phyloP scores from a whole-genome alignment of 2,888 invertebrate genomes.

The Thera obeliscata region DNA sequence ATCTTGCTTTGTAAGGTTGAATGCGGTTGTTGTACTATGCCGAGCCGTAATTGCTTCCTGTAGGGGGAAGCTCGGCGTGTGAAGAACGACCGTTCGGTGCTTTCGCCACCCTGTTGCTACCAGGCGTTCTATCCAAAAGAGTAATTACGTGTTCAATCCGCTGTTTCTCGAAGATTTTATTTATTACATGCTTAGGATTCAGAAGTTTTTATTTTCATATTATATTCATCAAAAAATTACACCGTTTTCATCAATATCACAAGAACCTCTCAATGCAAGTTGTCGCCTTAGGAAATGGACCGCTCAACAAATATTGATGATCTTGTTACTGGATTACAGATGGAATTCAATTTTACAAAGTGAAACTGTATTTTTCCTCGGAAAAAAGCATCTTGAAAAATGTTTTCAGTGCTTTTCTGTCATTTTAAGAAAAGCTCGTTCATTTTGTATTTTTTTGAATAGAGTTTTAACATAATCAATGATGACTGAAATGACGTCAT shows the following conservation, averaged over 20 bases:
- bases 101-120: conserved; percentile 55
- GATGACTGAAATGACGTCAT: not conserved
- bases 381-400: not conserved
- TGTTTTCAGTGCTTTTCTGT: not conserved
- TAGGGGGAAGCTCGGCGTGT: conserved; percentile 60
- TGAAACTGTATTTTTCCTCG: conserved; percentile 1
- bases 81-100: conserved; percentile 57
- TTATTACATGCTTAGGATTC: not conserved
- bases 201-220: not conserved
- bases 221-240: too few relatives aligned
- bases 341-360: conserved; percentile 9
- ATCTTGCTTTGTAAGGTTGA: conserved; percentile 51
- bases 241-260: too few relatives aligned
- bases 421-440: not conserved
- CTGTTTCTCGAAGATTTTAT: conserved; percentile 20
- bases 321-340: conserved; percentile 2
- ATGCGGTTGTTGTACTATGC: conserved; percentile 53
- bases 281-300: conserved; percentile 1
- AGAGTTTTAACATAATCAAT: not conserved
- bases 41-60: conserved; percentile 64
- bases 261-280: conserved; percentile 1
- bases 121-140: conserved; percentile 57
- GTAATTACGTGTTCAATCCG: conserved; percentile 50
- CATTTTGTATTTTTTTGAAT: not conserved
- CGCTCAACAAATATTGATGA: conserved; percentile 16